Conservation (phyloP, 2,888 invertebrate genomes). For the Exocentrus adspersus region DNA sequence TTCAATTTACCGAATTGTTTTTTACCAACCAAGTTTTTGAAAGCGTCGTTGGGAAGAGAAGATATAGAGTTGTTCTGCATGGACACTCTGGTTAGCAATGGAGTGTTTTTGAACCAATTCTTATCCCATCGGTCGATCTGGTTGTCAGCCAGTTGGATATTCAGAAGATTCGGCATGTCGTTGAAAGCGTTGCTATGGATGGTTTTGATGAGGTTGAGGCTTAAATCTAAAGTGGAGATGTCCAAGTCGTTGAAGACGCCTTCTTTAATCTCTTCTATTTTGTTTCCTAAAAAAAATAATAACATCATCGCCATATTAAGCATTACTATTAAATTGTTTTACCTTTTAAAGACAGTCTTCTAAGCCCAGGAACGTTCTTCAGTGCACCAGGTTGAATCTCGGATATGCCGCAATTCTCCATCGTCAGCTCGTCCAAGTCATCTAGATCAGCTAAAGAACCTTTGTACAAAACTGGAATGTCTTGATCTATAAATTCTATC, state of each 20-base stretch:
- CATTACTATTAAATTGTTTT: no score
- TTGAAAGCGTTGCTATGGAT: slow-evolving; percentile 45
- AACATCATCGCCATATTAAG: background rate
- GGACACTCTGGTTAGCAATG: slow-evolving; percentile 47
- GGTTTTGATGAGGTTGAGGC: slow-evolving; percentile 41
- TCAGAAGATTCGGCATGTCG: slow-evolving; percentile 43
- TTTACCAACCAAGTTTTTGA: slow-evolving; percentile 45
- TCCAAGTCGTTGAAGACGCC: slow-evolving; percentile 47
- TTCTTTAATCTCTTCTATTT: slow-evolving; percentile 42
- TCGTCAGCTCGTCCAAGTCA: slow-evolving; percentile 48
- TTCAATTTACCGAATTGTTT: slow-evolving; percentile 44
- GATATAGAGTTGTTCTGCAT: slow-evolving; percentile 50
- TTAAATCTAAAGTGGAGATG: slow-evolving; percentile 45
- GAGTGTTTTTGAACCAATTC: slow-evolving; percentile 51
- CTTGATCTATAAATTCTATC: slow-evolving; percentile 47
- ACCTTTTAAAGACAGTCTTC: slow-evolving; percentile 43
- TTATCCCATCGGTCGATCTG: slow-evolving; percentile 45
- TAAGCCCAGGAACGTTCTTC: slow-evolving; percentile 41
- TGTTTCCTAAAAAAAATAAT: slow-evolving; percentile 36
- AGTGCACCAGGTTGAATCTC: slow-evolving; percentile 48
- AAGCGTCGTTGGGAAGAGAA: slow-evolving; percentile 46
- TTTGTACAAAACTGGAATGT: slow-evolving; percentile 48
- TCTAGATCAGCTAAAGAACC: slow-evolving; percentile 47
- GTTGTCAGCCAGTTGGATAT: slow-evolving; percentile 51
- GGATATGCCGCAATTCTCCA: slow-evolving; percentile 40